Conservation (phyloP, 2,113 vertebrate species). For the Dasyurus viverrinus region DNA sequence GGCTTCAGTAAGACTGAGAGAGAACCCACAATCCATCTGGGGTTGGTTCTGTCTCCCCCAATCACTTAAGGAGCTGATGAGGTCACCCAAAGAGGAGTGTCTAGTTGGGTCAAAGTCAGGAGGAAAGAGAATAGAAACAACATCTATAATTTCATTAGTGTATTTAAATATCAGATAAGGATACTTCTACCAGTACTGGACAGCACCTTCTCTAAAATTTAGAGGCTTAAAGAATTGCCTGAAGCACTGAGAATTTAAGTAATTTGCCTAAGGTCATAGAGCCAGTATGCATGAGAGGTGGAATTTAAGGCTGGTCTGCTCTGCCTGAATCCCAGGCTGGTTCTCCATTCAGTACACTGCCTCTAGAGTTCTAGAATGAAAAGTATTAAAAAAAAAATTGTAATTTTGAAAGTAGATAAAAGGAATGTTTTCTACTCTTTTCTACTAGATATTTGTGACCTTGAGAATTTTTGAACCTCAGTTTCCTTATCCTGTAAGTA, state of each 20-base stretch:
- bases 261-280: not conserved
- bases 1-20: not conserved
- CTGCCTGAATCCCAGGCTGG: not conserved
- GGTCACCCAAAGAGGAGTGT: not conserved
- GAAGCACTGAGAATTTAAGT: not conserved
- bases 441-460: not conserved
- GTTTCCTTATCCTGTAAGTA: not conserved
- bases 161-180: not conserved
- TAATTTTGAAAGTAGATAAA: not conserved
- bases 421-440: not conserved
- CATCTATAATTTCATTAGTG: not conserved
- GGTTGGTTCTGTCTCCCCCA: not conserved
- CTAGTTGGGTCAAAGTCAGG: not conserved
- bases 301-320: not conserved
- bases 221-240: not conserved
- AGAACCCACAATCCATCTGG: not conserved
- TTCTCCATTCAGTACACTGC: not conserved
- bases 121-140: not conserved
- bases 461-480: slow-evolving; percentile 2
- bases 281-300: not conserved
- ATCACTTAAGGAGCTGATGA: not conserved
- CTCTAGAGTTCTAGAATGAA: not conserved
- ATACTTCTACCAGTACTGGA: not conserved
- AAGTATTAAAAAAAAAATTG: not conserved
- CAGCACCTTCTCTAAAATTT: not conserved